These are phyloP conservation scores for Pelecanus crispus DNA, from an alignment of 2,113 vertebrate species.

Conservation along the genomic window DNA sequence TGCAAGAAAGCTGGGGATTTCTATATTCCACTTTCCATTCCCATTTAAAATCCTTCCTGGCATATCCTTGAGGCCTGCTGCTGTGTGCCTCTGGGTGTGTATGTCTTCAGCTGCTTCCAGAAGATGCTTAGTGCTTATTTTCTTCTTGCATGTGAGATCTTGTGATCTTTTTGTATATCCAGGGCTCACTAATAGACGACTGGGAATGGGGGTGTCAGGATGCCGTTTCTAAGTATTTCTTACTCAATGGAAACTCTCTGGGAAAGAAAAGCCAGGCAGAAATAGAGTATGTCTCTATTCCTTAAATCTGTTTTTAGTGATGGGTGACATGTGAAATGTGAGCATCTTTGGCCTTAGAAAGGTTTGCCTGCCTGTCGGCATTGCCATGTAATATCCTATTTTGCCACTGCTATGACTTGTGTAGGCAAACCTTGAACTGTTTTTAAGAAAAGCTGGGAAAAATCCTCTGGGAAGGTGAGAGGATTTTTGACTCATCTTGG, in stretches of 20 bases:
- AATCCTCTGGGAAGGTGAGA: neutral
- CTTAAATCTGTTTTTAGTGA: neutral
- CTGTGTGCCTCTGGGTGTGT: neutral
- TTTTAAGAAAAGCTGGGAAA: neutral
- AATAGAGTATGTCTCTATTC: neutral
- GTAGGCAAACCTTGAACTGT: neutral
- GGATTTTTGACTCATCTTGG: neutral
- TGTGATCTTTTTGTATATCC: neutral
- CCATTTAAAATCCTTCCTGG: neutral
- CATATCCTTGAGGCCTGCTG: neutral
- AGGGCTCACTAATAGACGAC: accelerated
- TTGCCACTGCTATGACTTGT: neutral
- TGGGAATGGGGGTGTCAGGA: neutral
- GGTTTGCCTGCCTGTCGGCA: neutral
- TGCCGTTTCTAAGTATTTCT: neutral
- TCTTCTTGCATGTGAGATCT: neutral
- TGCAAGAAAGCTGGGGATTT: neutral
- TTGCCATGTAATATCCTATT: neutral
- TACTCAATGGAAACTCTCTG: neutral
- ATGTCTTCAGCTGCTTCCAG: neutral
- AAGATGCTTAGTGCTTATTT: neutral
- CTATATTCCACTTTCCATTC: neutral
- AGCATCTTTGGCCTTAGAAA: neutral
- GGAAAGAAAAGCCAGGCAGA: neutral
- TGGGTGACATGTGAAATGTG: neutral